A percentile compares a stretch with the other conserved stretches of the same genome.
Conservation (phyloP, 2,113 vertebrate genomes). For the Rhipidura dahli region DNA sequence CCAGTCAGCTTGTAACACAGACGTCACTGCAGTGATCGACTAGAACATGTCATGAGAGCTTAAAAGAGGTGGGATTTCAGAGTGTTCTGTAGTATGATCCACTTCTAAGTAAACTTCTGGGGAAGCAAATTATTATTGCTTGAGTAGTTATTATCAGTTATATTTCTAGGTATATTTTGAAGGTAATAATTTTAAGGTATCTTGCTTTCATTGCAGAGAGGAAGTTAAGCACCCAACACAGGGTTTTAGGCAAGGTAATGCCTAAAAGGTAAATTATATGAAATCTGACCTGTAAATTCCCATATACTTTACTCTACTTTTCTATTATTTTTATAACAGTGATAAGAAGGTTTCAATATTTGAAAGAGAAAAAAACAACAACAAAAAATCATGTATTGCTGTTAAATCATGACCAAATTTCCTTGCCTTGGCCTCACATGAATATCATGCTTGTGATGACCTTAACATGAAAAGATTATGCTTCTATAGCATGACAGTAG, state of each 20-base stretch:
- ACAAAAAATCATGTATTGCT: neutral
- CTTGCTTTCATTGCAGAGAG: neutral
- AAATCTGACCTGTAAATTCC: neutral
- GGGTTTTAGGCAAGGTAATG: neutral
- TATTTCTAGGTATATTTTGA: neutral
- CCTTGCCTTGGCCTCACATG: neutral
- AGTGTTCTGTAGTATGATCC: neutral
- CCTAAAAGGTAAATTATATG: neutral
- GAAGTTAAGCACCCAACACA: neutral
- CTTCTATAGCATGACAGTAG: neutral
- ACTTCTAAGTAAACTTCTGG: neutral
- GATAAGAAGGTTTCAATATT: neutral
- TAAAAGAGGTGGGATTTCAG: neutral
- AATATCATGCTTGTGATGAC: neutral
- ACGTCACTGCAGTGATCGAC: accelerated
- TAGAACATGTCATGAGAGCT: neutral
- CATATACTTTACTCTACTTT: neutral
- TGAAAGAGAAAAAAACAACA: neutral
- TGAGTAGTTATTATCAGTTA: neutral
- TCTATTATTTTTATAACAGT: neutral
- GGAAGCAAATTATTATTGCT: neutral
- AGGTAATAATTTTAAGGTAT: neutral
- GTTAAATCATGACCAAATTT: neutral
- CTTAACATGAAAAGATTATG: neutral
- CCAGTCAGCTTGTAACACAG: neutral